These are phyloP conservation scores for Carposina sasakii DNA, from an alignment of 1,140 invertebrate genomes.

Conservation along the genomic window DNA sequence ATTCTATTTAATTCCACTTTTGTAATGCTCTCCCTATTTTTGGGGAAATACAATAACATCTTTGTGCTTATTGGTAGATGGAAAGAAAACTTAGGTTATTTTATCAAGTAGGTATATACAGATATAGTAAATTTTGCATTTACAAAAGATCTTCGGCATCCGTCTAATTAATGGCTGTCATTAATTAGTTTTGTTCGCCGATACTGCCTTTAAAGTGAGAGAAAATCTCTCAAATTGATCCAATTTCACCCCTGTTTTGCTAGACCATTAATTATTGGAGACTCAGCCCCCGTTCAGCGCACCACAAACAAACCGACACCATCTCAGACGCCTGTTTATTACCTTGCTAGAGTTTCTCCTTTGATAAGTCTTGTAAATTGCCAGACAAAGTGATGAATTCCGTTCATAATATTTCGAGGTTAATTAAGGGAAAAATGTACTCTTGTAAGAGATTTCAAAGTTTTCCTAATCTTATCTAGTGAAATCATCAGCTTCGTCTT, in stretches of 20 bases:
- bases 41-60: no score
- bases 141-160: slow-evolving; percentile 12
- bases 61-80: no score
- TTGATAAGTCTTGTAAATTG: no score
- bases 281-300: slow-evolving; percentile 46
- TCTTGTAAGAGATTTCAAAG: no score
- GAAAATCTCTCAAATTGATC: slow-evolving; percentile 62
- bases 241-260: slow-evolving; percentile 55
- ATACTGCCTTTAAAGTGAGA: slow-evolving; percentile 38
- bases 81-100: slow-evolving; percentile 21
- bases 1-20: no score
- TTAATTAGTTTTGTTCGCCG: slow-evolving; percentile 33
- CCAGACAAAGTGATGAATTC: no score
- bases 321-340: slow-evolving; percentile 55
- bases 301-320: slow-evolving; percentile 61
- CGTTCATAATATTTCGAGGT: no score
- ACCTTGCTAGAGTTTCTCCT: slow-evolving; percentile 37
- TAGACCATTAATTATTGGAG: slow-evolving; percentile 61
- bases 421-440: no score
- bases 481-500: no score
- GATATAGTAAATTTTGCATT: not conserved
- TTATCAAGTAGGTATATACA: slow-evolving; percentile 2
- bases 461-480: no score
- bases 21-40: no score
- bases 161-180: slow-evolving; percentile 30